Base-by-base conservation (phyloP, 2,113 vertebrate species). In the Dinomys branickii region DNA sequence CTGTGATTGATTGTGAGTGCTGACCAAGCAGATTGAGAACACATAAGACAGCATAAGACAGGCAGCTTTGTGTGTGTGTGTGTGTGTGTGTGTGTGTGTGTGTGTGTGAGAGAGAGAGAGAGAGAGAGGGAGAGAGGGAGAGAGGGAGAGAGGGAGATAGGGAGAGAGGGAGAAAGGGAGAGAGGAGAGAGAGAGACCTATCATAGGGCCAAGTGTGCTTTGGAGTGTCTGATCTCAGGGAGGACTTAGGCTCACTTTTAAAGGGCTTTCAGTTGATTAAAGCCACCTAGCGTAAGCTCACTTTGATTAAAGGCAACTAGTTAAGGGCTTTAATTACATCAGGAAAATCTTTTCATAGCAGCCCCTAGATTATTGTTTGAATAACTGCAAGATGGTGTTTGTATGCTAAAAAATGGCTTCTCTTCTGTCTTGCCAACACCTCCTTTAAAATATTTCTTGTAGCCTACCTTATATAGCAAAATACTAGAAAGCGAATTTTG, bases 401-500 rank as follows among this genome's bases (percentile, higher is more conserved):
- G 1, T 84, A 6, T 80, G 77, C 44, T 91, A 83, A 52, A 83
- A 35, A 52, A 30, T 83, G 30, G 2, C 65, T 81, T 16, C 61
- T 82, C 28, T 78, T 96, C 26, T 89, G 38, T 87, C 3, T 95
- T 92, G 17, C 56, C 8, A 63, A 2, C 2, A 38, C 33, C 35
- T 80, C 41, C 26, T 88, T 19, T 63, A 83, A 44, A 59, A 73
- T 84, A 30, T 44, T 17, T 5, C 52, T 69, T 75, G 38, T 78
- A 84, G 38, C n/a, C 30, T 35, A 52, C 22, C 4, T 28, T 85
- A 47, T 59, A 54, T 47, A 85, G 77, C 82, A 75, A 67, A 13
- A 26, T 12, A 94, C 26, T 71, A 47, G 52, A 91, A 95, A 96
- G 28, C 52, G 28, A 84, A 75, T 92, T 95, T 54, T 86, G 80